These are phyloP conservation scores for Acanthosepion pharaonis DNA, from an alignment of 2,888 invertebrate genomes.

Conservation along the genomic window DNA sequence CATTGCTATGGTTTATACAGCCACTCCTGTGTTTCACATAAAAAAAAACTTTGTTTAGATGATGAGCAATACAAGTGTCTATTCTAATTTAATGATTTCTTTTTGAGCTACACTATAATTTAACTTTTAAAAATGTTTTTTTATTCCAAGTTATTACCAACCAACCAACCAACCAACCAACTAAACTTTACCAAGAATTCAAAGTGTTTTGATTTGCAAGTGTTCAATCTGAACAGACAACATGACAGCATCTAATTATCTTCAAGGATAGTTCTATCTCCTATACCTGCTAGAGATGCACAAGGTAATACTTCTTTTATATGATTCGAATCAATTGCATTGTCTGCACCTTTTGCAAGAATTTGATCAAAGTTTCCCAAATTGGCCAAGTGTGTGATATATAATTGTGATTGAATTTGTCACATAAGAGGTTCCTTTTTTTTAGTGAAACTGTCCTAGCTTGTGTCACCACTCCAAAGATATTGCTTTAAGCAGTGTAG, in stretches of 20 bases:
- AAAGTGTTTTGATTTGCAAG: background rate
- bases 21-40: too few species aligned
- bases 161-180: too few species aligned
- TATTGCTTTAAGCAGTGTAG: background rate
- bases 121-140: background rate
- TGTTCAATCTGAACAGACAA: background rate
- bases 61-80: too few species aligned
- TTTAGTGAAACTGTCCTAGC: background rate
- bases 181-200: background rate
- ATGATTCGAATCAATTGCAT: background rate
- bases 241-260: background rate
- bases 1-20: too few species aligned
- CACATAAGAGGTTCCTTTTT: background rate
- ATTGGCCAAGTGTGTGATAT: background rate
- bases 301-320: background rate
- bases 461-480: background rate
- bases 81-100: background rate
- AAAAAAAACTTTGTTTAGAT: too few species aligned
- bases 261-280: background rate
- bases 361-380: background rate
- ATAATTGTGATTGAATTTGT: background rate
- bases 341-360: background rate
- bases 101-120: background rate
- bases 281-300: background rate
- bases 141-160: background rate